phyloP scores from a whole-genome alignment of 2,113 vertebrate genomes.

The Thalassarche chlororhynchos region DNA sequence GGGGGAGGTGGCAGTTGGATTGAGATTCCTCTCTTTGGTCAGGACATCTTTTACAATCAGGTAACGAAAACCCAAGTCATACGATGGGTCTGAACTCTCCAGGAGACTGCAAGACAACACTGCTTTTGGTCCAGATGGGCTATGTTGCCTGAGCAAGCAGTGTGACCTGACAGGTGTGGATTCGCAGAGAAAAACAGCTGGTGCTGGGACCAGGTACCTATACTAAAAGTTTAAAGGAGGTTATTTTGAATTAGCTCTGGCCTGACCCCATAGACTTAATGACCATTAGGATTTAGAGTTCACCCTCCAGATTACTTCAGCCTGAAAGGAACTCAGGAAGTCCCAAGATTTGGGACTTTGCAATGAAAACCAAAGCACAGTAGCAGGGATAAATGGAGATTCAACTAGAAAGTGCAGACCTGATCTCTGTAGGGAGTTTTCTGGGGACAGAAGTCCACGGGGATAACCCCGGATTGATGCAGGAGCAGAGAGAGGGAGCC shows the following conservation, averaged over 20 bases:
- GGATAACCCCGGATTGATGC: not conserved
- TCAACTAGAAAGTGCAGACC: not conserved
- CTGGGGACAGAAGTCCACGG: rapidly evolving
- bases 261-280: not conserved
- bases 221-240: not conserved
- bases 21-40: not conserved
- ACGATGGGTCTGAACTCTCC: not conserved
- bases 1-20: not conserved
- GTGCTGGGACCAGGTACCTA: not conserved
- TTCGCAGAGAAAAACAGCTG: not conserved
- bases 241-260: not conserved
- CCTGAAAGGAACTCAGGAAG: not conserved
- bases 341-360: not conserved
- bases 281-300: not conserved
- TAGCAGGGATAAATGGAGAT: not conserved
- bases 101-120: not conserved
- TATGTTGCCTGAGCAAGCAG: not conserved
- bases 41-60: not conserved
- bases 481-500: not conserved
- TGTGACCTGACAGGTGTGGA: not conserved
- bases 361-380: not conserved
- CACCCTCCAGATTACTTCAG: not conserved
- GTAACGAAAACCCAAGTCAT: not conserved
- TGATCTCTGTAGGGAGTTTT: not conserved
- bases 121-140: not conserved